Percentiles rank a stretch among this genome's conserved stretches.
phyloP scores from a whole-genome alignment of 2,888 invertebrate genomes.

The Leptinotarsa tumamoca region DNA sequence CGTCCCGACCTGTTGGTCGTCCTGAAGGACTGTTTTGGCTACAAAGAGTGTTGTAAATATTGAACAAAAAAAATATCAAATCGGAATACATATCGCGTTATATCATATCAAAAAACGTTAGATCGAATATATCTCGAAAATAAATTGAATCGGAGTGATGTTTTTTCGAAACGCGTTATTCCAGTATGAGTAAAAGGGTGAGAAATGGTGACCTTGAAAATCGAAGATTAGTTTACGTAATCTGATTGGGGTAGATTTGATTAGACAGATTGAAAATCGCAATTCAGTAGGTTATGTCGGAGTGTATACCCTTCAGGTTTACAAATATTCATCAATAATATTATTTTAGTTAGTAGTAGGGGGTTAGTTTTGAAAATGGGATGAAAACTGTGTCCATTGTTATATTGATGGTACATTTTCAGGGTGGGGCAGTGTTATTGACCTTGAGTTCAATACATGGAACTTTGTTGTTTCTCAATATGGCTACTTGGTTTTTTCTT shows the following conservation, averaged over 20 bases:
- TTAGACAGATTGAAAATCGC: neutral
- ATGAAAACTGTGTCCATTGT: neutral
- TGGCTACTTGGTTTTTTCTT: neutral
- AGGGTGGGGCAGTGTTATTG: constrained; percentile 18
- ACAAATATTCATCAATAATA: neutral
- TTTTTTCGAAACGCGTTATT: neutral
- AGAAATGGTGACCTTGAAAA: constrained; percentile 19
- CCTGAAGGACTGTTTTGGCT: constrained; percentile 23
- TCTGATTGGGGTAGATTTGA: neutral
- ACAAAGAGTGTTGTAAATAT: constrained; percentile 24
- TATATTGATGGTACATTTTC: neutral
- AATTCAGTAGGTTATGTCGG: neutral
- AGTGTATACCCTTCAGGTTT: no score
- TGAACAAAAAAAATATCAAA: neutral
- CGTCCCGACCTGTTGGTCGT: constrained; percentile 60
- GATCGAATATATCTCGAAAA: neutral
- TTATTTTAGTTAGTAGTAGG: neutral
- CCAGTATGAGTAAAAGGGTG: constrained; percentile 3
- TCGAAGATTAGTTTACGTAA: neutral
- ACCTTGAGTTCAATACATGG: neutral
- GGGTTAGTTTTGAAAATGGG: neutral
- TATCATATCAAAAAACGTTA: constrained; percentile 5
- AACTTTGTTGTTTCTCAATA: constrained; percentile 1
- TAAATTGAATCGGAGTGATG: neutral
- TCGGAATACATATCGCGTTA: constrained; percentile 3